Percentiles rank a stretch among this genome's conserved stretches.
Conservation (phyloP, 1,140 invertebrate species). For the Trichonephila clavipes region DNA sequence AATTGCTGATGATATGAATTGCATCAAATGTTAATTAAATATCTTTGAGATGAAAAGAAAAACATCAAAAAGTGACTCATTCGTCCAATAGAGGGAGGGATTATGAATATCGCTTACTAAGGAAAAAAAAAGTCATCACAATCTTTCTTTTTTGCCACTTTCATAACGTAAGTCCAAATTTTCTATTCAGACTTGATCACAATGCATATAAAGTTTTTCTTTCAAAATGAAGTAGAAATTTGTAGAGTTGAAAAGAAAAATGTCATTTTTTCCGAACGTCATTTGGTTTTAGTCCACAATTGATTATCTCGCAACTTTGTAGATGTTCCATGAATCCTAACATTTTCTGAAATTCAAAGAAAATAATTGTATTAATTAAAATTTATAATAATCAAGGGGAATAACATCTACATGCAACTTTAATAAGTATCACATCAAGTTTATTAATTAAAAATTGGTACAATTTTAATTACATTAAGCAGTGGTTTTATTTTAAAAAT, state of each 20-base stretch:
- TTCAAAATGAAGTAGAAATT: not conserved
- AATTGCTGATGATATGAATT: constrained; percentile 13
- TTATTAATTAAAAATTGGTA: too few relatives aligned
- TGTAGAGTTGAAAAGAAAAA: not conserved
- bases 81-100: not conserved
- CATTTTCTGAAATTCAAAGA: not conserved
- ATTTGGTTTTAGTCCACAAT: not conserved
- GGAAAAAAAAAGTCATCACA: constrained; percentile 8
- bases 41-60: constrained; percentile 15
- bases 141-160: not conserved
- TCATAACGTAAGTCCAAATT: not conserved
- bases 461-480: too few relatives aligned
- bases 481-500: too few relatives aligned
- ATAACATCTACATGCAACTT: too few relatives aligned
- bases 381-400: too few relatives aligned
- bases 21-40: constrained; percentile 22
- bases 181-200: not conserved
- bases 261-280: not conserved
- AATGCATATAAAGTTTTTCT: not conserved
- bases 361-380: not conserved
- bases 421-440: too few relatives aligned
- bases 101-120: not conserved
- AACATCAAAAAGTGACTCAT: constrained; percentile 24
- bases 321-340: not conserved
- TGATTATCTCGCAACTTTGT: constrained; percentile 19